Base-by-base conservation (phyloP, 2,797 vertebrate genomes). In the Poecilia picta region DNA sequence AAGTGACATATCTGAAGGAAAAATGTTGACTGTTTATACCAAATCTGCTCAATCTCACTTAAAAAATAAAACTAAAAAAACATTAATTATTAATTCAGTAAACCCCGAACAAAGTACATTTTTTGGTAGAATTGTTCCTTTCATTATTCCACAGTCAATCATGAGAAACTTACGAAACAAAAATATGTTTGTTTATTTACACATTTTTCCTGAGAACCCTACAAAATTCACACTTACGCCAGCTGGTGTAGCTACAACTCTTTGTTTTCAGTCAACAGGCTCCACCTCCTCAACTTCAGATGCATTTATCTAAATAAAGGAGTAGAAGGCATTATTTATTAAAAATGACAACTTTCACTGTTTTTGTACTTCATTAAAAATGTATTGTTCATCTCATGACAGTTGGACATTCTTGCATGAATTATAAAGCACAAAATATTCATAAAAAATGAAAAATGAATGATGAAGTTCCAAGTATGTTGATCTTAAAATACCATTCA, bases 361-460 rank as follows among this genome's bases (percentile, higher is more conserved):
- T 88, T 87, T 71, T 51, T 72, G 80, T 89, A 91, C 83, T 93
- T 92, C 89, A 92, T 95, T 90, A 95, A 94, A 93, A 93, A 94
- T 95, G 85, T 84, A 95, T 95, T 81, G 83, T 86, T 93, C 90
- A 86, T 93, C 89, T 91, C 85, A 86, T 87, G 89, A 86, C 92
- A 95, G 93, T 89, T 93, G 92, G 92, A 88, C 78, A 81, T 93
- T 94, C 94, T 93, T 95, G 90, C 93, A 92, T 94, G 88, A 87
- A 91, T 92, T 94, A 92, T 87, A 92, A 83, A 3, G 8, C 80
- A 90, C 81, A 81, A 92, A 95, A 95, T 86, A 95, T 95, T 94
- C 62, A 95, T 92, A 83, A 81, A 83, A 57, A 88, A 87, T 89
- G 81, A 90, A 91, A 92, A 86, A 41, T 57, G 79, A 31, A 90